Evolutionary conservation across 1,140 invertebrate genomes (phyloP).

Genomic region (Ips nitidus): DNA sequence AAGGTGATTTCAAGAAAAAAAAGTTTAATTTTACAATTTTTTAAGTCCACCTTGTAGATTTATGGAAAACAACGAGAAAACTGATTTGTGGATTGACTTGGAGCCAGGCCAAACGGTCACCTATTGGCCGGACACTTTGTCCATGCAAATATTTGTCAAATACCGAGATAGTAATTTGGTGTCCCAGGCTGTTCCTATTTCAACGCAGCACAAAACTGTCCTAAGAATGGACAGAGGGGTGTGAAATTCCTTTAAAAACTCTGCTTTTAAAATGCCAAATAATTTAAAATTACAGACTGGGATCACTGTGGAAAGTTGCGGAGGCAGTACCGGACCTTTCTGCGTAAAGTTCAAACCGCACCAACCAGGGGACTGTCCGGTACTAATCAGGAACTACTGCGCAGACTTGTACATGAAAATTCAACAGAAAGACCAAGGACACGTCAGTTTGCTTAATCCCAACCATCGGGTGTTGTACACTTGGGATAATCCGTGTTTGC

Average conservation of each 20-base stretch:
- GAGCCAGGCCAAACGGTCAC: slow-evolving; percentile 67
- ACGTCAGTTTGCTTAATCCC: slow-evolving; percentile 75
- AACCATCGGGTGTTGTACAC: slow-evolving; percentile 79
- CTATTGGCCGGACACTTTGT: slow-evolving; percentile 81
- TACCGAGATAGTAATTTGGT: slow-evolving; percentile 73
- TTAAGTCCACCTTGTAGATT: slow-evolving; percentile 55
- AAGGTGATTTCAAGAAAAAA: slow-evolving; percentile 37
- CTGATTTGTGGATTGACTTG: slow-evolving; percentile 81
- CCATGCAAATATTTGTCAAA: slow-evolving; percentile 79
- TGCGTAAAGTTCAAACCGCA: slow-evolving; percentile 72
- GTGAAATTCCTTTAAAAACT: slow-evolving; percentile 35
- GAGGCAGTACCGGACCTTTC: slow-evolving; percentile 71
- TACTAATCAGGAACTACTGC: slow-evolving; percentile 79
- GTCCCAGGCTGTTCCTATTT: slow-evolving; percentile 77
- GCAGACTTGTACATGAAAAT: slow-evolving; percentile 80
- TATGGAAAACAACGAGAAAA: slow-evolving; percentile 84
- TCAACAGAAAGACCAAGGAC: slow-evolving; percentile 70
- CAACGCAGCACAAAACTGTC: slow-evolving; percentile 68
- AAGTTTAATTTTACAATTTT: neutral
- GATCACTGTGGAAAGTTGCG: slow-evolving; percentile 70
- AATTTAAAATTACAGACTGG: slow-evolving; percentile 61
- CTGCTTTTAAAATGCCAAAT: slow-evolving; percentile 35
- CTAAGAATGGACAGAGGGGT: slow-evolving; percentile 83
- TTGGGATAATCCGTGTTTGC: slow-evolving; percentile 80
- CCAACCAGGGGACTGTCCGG: slow-evolving; percentile 70